Evolutionary conservation across 2,888 invertebrate genomes (phyloP).

Genomic region (Volucella inflata): DNA sequence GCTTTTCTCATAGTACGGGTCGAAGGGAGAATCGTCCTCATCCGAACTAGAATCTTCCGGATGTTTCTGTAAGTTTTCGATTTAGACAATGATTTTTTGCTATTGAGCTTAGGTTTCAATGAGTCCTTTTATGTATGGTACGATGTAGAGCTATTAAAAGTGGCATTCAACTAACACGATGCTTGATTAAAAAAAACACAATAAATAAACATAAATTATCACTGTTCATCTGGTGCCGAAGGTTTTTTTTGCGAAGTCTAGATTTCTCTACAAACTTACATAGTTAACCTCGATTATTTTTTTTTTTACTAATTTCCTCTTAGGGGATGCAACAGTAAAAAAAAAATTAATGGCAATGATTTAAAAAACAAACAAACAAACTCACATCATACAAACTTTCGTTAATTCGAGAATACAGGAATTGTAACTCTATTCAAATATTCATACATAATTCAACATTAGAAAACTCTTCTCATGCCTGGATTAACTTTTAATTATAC

Average conservation of each 20-base stretch:
- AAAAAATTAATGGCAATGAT: no score
- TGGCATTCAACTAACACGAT: slow-evolving; percentile 48
- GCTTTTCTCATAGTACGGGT: slow-evolving; percentile 82
- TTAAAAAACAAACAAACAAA: no score
- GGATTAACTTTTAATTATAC: slow-evolving; percentile 50
- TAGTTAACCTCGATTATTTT: no score
- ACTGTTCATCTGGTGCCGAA: no score
- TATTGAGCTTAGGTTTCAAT: neutral
- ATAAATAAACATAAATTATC: neutral
- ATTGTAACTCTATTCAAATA: no score
- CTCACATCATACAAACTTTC: no score
- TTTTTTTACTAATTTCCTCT: no score
- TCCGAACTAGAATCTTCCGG: slow-evolving; percentile 83
- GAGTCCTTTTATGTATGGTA: neutral
- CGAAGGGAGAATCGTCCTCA: slow-evolving; percentile 82
- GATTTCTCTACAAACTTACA: no score
- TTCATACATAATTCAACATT: no score
- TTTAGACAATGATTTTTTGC: slow-evolving; percentile 6
- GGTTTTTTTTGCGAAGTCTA: no score
- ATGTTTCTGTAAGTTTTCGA: slow-evolving; percentile 76
- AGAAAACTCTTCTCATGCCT: neutral
- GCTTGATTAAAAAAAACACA: slow-evolving; percentile 6
- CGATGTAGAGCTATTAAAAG: slow-evolving; percentile 33
- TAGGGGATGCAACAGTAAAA: no score
- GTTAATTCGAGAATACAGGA: no score